A percentile compares a stretch with the other conserved stretches of the same genome.
phyloP scores from a whole-genome alignment of 2,888 invertebrate genomes.

The Monoplex corrugatus region DNA sequence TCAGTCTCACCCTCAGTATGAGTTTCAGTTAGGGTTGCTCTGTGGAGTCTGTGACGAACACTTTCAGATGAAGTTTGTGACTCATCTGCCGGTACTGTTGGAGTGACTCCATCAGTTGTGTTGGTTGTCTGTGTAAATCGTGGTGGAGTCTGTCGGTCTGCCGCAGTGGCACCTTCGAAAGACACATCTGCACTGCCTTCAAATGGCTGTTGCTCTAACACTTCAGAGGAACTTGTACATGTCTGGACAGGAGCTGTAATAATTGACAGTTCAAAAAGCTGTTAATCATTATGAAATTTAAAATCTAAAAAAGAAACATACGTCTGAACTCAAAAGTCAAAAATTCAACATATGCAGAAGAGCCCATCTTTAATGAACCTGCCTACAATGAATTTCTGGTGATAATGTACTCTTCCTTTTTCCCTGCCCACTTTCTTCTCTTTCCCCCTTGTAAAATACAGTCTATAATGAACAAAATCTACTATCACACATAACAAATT shows the following conservation, averaged over 20 bases:
- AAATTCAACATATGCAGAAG: too few relatives aligned
- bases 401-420: too few relatives aligned
- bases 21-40: not conserved
- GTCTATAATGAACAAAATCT: too few relatives aligned
- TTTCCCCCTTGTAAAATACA: too few relatives aligned
- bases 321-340: too few relatives aligned
- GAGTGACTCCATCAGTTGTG: not conserved
- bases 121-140: not conserved
- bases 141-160: too few relatives aligned
- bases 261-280: not conserved
- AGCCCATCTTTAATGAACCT: too few relatives aligned
- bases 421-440: too few relatives aligned
- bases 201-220: not conserved
- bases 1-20: not conserved
- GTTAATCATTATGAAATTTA: too few relatives aligned
- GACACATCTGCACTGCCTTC: not conserved
- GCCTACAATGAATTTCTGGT: too few relatives aligned
- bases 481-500: too few relatives aligned
- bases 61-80: not conserved
- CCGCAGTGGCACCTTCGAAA: not conserved
- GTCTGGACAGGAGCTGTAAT: not conserved
- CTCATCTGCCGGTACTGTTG: not conserved
- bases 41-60: slow-evolving; percentile 37
- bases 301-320: too few relatives aligned
- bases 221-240: not conserved